phyloP scores from a whole-genome alignment of 2,113 vertebrate species.

The Petromus typicus region DNA sequence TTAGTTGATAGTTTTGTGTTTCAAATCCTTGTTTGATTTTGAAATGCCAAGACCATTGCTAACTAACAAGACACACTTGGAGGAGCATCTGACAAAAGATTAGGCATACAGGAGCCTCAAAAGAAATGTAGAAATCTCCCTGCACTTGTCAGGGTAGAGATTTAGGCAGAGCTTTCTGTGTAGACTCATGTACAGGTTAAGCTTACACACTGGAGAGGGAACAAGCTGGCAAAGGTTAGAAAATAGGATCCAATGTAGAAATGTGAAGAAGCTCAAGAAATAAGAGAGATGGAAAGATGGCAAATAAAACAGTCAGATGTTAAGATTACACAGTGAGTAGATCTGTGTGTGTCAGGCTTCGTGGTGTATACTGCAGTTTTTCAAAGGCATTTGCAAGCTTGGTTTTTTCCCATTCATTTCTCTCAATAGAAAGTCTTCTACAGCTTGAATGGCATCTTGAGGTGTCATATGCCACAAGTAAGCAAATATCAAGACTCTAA shows the following conservation, averaged over 20 bases:
- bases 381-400: conserved; percentile 1
- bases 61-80: neutral
- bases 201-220: neutral
- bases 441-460: neutral
- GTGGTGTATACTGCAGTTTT: neutral
- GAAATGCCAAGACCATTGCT: neutral
- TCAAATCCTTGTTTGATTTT: neutral
- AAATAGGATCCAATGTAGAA: neutral
- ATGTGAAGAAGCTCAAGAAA: neutral
- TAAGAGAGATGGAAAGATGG: neutral
- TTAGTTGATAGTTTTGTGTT: neutral
- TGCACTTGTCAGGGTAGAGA: neutral
- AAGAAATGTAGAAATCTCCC: too few species aligned
- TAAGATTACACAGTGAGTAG: neutral
- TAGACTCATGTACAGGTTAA: neutral
- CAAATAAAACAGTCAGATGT: neutral
- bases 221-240: neutral
- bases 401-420: conserved; percentile 25
- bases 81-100: neutral
- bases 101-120: neutral
- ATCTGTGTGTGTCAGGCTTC: neutral
- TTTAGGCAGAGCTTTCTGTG: neutral
- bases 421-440: neutral
- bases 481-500: neutral
- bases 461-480: neutral